Conservation (phyloP, 2,888 invertebrate species). For the Cantharis rufa region DNA sequence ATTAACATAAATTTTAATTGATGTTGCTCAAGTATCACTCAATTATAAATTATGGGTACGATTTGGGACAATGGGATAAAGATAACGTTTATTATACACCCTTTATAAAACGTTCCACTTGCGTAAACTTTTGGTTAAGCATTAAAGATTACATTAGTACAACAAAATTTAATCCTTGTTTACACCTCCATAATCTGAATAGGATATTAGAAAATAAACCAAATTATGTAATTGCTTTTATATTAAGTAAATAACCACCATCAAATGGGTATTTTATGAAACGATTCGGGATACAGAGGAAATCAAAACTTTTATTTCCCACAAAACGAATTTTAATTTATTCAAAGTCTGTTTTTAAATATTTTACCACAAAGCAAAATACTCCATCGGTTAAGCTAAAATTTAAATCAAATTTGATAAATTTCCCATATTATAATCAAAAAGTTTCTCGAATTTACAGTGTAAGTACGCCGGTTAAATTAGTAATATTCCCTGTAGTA, state of each 20-base stretch:
- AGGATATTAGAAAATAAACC: background rate
- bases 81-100: conserved; percentile 3
- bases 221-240: background rate
- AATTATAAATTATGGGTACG: conserved; percentile 14
- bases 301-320: background rate
- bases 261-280: background rate
- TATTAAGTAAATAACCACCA: background rate
- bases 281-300: background rate
- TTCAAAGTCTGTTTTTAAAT: no score
- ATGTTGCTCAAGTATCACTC: conserved; percentile 6
- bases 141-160: conserved; percentile 2
- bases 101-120: conserved; percentile 1
- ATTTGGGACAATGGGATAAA: conserved; percentile 11
- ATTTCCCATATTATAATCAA: background rate
- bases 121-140: conserved; percentile 3
- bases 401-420: background rate
- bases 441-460: background rate
- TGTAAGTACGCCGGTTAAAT: background rate
- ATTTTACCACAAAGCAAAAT: background rate
- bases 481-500: background rate
- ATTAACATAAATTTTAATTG: background rate
- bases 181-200: background rate
- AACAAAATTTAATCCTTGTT: background rate
- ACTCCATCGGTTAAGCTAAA: background rate
- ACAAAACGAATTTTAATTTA: no score